phyloP scores from a whole-genome alignment of 2,888 invertebrate genomes.

The Aromia moschata region DNA sequence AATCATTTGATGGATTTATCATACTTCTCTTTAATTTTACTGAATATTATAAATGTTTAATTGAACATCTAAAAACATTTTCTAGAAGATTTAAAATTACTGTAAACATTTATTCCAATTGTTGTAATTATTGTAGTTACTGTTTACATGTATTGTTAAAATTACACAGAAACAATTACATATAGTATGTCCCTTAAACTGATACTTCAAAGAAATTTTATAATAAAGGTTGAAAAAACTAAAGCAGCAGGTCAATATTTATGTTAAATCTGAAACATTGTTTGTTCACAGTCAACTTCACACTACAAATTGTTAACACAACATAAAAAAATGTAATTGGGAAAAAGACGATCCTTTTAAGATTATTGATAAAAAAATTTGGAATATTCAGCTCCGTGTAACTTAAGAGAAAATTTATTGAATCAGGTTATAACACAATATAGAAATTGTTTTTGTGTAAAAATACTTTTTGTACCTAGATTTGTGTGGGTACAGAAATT shows the following conservation, averaged over 20 bases:
- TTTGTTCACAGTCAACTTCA: too few relatives aligned
- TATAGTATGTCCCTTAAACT: slow-evolving; percentile 1
- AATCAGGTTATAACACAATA: slow-evolving; percentile 6
- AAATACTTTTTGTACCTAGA: slow-evolving; percentile 10
- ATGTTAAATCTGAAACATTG: too few relatives aligned
- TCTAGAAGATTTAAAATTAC: slow-evolving; percentile 25
- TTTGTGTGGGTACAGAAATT: slow-evolving; percentile 12
- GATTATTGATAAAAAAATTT: too few relatives aligned
- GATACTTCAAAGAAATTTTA: neutral
- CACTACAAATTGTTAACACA: too few relatives aligned
- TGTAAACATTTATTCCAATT: slow-evolving; percentile 19
- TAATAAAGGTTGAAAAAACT: neutral
- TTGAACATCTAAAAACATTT: slow-evolving; percentile 27
- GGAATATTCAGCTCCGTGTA: too few relatives aligned
- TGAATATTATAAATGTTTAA: slow-evolving; percentile 26
- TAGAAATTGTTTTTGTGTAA: slow-evolving; percentile 20
- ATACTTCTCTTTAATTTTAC: slow-evolving; percentile 20
- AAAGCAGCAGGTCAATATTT: too few relatives aligned
- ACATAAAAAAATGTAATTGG: too few relatives aligned
- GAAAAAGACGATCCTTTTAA: too few relatives aligned
- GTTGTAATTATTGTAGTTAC: slow-evolving; percentile 5
- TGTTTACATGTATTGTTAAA: slow-evolving; percentile 30
- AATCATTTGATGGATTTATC: slow-evolving; percentile 12
- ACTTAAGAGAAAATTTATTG: too few relatives aligned
- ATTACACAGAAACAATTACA: slow-evolving; percentile 16